Evolutionary conservation across 1,140 invertebrate species (phyloP).

Genomic region (Kradibia gibbosae): DNA sequence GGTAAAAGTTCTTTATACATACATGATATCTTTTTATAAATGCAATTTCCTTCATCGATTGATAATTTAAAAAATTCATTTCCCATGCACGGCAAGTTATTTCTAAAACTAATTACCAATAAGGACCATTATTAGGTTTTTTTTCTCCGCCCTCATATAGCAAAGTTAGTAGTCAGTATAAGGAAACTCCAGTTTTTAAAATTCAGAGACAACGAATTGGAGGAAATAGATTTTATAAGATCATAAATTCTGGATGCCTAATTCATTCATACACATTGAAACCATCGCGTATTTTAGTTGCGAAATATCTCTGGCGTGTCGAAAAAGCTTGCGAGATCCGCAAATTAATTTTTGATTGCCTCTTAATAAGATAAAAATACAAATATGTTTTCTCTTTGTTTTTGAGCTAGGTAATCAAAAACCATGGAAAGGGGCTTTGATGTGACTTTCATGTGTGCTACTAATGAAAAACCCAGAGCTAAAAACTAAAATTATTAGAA

Average conservation of each 20-base stretch:
- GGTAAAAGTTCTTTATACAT: too few relatives aligned
- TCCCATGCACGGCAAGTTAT: background rate
- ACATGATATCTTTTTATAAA: too few relatives aligned
- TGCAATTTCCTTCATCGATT: background rate
- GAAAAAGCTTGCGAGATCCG: background rate
- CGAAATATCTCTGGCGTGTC: background rate
- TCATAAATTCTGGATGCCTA: background rate
- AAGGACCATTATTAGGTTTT: background rate
- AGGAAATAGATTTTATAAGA: too few relatives aligned
- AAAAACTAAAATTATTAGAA: too few relatives aligned
- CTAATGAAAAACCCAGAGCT: background rate
- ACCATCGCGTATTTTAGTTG: background rate
- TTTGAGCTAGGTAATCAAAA: background rate
- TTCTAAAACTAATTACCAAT: background rate
- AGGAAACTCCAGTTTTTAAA: too few relatives aligned
- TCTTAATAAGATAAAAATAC: constrained; percentile 7
- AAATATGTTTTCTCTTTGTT: background rate
- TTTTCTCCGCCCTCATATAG: background rate
- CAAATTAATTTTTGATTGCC: constrained; percentile 26
- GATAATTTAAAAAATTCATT: background rate
- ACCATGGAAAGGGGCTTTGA: background rate
- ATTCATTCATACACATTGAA: background rate
- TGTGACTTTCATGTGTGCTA: too few relatives aligned
- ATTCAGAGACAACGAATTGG: too few relatives aligned
- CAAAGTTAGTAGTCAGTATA: background rate